Percentiles rank a stretch among this genome's conserved stretches.
Conservation (phyloP, 2,113 vertebrate genomes). For the Semicossyphus pulcher region DNA sequence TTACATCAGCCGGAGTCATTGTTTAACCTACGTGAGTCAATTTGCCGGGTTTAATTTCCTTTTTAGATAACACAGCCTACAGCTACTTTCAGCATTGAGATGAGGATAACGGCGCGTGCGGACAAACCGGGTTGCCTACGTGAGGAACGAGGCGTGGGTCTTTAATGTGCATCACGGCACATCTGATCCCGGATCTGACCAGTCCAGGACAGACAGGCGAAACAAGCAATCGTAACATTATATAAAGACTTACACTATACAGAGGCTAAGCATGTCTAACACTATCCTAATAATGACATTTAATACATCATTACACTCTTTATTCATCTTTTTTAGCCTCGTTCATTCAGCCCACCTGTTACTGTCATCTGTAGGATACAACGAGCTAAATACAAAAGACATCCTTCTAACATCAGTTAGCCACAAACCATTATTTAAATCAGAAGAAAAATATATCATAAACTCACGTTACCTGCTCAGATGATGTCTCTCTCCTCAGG, state of each 20-base stretch:
- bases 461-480: slow-evolving; percentile 27
- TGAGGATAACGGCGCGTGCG: neutral
- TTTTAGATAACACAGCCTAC: too few species aligned
- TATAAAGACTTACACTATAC: neutral
- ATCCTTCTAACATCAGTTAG: too few species aligned
- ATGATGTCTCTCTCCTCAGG: slow-evolving; percentile 3
- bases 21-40: too few species aligned
- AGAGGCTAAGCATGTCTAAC: neutral
- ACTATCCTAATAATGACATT: neutral
- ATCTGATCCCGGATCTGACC: neutral
- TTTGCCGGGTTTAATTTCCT: neutral
- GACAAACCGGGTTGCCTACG: slow-evolving; percentile 28
- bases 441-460: neutral
- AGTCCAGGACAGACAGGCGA: neutral
- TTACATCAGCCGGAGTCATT: neutral
- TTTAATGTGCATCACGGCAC: neutral
- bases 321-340: too few species aligned
- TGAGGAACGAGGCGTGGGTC: slow-evolving; percentile 38
- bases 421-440: rapidly evolving
- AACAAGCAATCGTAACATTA: neutral
- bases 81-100: too few species aligned
- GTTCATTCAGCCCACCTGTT: slow-evolving; percentile 1
- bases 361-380: neutral
- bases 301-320: too few species aligned
- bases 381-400: neutral